Conservation (phyloP, 2,888 invertebrate genomes). For the Ditula angustiorana region DNA sequence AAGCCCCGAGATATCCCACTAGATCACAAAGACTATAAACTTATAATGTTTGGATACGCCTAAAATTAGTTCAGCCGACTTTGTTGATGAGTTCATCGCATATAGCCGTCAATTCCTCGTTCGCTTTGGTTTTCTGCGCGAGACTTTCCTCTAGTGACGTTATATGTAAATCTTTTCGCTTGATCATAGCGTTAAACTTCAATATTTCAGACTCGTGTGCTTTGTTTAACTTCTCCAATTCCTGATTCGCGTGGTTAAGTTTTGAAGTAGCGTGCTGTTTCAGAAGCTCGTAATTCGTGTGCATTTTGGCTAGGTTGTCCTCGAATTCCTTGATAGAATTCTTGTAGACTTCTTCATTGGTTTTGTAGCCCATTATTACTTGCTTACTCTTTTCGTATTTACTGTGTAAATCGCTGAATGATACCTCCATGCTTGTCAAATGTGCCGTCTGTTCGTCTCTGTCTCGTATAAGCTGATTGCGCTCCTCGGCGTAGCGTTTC, state of each 20-base stretch:
- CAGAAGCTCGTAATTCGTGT: conserved; percentile 93
- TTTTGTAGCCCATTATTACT: conserved; percentile 81
- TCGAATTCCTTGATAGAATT: conserved; percentile 89
- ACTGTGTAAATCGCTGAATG: conserved; percentile 87
- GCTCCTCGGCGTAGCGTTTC: conserved; percentile 83
- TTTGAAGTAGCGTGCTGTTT: conserved; percentile 96
- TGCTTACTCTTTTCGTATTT: conserved; percentile 89
- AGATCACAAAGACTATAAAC: conserved; percentile 55
- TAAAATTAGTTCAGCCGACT: conserved; percentile 71
- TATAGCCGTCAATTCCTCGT: conserved; percentile 94
- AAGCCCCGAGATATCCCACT: conserved; percentile 57
- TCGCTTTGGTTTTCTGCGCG: conserved; percentile 95
- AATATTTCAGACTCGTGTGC: conserved; percentile 92
- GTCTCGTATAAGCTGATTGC: conserved; percentile 82
- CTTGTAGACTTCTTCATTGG: conserved; percentile 88
- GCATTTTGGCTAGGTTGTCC: conserved; percentile 89
- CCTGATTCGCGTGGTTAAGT: conserved; percentile 90
- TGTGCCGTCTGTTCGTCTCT: conserved; percentile 87
- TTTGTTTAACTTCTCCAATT: conserved; percentile 90
- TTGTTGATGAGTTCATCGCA: conserved; percentile 96
- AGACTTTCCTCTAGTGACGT: conserved; percentile 93
- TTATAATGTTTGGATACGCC: conserved; percentile 53
- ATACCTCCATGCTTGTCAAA: conserved; percentile 86
- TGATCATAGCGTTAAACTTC: conserved; percentile 93
- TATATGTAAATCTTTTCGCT: conserved; percentile 94